A percentile compares a stretch with the other conserved stretches of the same genome.
phyloP scores from a whole-genome alignment of 2,888 invertebrate genomes.

The Cerastis leucographa region DNA sequence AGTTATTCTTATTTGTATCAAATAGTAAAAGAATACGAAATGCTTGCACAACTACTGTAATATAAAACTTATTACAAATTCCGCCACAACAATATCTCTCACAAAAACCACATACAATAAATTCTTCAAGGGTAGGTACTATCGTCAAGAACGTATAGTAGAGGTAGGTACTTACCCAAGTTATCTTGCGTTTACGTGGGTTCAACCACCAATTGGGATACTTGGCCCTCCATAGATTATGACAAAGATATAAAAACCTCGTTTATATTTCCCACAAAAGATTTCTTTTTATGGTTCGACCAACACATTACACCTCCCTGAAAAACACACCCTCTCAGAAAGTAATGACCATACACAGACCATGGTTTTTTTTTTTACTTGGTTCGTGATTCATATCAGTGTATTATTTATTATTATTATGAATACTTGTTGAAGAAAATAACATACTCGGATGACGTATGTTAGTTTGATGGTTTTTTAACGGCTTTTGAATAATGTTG shows the following conservation, averaged over 20 bases:
- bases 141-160: neutral
- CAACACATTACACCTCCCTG: neutral
- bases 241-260: conserved; percentile 15
- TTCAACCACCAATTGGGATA: conserved; percentile 19
- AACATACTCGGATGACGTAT: neutral
- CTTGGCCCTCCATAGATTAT: conserved; percentile 23
- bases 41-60: conserved; percentile 33
- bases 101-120: conserved; percentile 44
- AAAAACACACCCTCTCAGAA: conserved; percentile 10
- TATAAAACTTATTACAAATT: conserved; percentile 66
- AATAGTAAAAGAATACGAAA: conserved; percentile 26
- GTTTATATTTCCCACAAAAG: conserved; percentile 26
- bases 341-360: conserved; percentile 15
- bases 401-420: neutral
- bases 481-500: neutral
- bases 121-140: conserved; percentile 35
- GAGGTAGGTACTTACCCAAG: neutral
- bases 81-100: conserved; percentile 42
- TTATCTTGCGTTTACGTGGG: conserved; percentile 18
- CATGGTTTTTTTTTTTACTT: neutral
- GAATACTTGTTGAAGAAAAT: neutral
- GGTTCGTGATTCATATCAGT: neutral
- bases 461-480: conserved; percentile 19
- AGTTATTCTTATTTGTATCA: conserved; percentile 1
- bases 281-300: neutral